Evolutionary conservation across 2,888 invertebrate genomes (phyloP).

Genomic region (Glyphotaelius pellucidus): DNA sequence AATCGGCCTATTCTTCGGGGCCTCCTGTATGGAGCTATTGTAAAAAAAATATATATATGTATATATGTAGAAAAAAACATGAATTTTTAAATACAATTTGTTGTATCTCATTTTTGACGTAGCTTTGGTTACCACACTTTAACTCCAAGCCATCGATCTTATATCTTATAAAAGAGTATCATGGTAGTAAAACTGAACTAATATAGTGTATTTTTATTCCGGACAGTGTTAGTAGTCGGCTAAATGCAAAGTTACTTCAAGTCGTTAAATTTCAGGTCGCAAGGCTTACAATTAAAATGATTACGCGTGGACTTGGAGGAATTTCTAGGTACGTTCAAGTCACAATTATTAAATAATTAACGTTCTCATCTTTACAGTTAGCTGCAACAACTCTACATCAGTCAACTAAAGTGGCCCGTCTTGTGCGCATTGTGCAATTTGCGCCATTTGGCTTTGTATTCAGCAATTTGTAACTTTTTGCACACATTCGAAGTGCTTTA

Average conservation of each 20-base stretch:
- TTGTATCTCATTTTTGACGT: no score
- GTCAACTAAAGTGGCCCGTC: neutral
- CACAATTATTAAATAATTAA: neutral
- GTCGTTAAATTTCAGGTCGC: neutral
- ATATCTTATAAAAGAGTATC: neutral
- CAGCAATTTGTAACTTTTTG: neutral
- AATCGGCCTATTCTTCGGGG: no score
- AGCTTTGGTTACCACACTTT: no score
- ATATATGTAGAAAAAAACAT: no score
- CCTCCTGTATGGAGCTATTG: no score
- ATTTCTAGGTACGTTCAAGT: neutral
- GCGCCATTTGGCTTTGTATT: neutral
- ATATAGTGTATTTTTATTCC: neutral
- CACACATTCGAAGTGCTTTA: neutral
- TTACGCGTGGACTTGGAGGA: neutral
- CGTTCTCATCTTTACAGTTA: constrained; percentile 2
- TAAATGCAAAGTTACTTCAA: neutral
- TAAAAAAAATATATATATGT: no score
- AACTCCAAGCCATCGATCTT: no score
- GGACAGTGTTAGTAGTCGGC: neutral
- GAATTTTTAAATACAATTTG: no score
- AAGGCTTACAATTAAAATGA: neutral
- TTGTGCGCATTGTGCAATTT: neutral
- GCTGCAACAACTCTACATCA: neutral
- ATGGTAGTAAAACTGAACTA: neutral